Evolutionary conservation across 1,140 invertebrate species (phyloP).

Genomic region (Drosophila serrata): DNA sequence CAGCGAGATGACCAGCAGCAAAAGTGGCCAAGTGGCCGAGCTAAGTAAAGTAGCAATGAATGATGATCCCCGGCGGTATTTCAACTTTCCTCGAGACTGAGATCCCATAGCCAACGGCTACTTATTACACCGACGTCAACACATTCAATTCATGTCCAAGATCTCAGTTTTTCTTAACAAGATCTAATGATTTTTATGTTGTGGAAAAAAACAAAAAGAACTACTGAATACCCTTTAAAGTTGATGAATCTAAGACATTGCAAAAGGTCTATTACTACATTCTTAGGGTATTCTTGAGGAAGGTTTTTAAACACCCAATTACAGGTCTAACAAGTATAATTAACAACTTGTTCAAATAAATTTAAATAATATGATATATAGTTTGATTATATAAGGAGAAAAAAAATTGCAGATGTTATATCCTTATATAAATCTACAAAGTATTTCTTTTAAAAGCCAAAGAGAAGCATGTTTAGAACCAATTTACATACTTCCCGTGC

Average conservation of each 20-base stretch:
- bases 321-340: background rate
- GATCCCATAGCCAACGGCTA: constrained; percentile 45
- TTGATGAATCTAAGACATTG: background rate
- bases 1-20: constrained; percentile 24
- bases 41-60: constrained; percentile 79
- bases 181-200: background rate
- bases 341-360: background rate
- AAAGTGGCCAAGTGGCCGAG: constrained; percentile 26
- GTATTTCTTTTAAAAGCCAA: too few species aligned
- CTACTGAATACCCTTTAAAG: constrained; percentile 6
- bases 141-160: constrained; percentile 29
- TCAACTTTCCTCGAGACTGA: constrained; percentile 54
- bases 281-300: background rate
- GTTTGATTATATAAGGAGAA: too few species aligned
- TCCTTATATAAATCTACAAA: too few species aligned
- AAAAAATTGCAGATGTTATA: too few species aligned
- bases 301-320: background rate
- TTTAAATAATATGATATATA: background rate
- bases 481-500: too few species aligned
- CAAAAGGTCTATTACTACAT: background rate
- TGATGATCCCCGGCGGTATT: constrained; percentile 53
- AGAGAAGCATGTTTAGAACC: too few species aligned
- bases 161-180: constrained; percentile 11
- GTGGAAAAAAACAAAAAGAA: background rate
- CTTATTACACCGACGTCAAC: constrained; percentile 51